Percentiles rank a stretch among this genome's conserved stretches.
phyloP scores from a whole-genome alignment of 2,888 invertebrate species.

The Trypoxylon attenuatum region DNA sequence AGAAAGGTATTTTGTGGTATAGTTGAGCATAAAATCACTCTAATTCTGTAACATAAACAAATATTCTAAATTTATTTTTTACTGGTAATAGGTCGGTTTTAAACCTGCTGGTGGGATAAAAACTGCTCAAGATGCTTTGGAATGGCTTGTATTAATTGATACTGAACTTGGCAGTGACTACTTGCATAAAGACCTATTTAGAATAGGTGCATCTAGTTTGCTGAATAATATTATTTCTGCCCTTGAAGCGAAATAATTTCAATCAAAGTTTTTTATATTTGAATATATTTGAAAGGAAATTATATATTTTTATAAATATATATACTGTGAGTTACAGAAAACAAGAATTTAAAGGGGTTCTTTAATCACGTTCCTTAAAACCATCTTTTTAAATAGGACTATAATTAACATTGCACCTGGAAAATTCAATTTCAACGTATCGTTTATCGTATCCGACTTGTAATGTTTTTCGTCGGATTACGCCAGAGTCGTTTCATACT shows the following conservation, averaged over 20 bases:
- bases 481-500: too few relatives aligned
- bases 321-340: too few relatives aligned
- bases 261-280: background rate
- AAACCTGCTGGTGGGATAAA: conserved; percentile 99
- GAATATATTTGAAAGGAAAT: too few relatives aligned
- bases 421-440: too few relatives aligned
- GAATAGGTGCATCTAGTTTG: conserved; percentile 96
- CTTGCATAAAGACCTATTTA: conserved; percentile 87
- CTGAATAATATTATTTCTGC: conserved; percentile 82
- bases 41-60: background rate
- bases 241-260: conserved; percentile 1
- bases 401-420: too few relatives aligned
- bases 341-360: too few relatives aligned
- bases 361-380: too few relatives aligned
- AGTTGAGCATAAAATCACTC: background rate
- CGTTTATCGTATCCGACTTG: too few relatives aligned
- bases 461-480: too few relatives aligned
- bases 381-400: too few relatives aligned
- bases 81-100: conserved; percentile 86
- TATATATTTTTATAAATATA: too few relatives aligned
- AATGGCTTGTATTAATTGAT: conserved; percentile 90
- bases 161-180: conserved; percentile 91
- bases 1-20: conserved; percentile 77
- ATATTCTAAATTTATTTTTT: background rate
- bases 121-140: conserved; percentile 87